These are phyloP conservation scores for Hypocryptadius cinnamomeus DNA, from an alignment of 2,113 vertebrate genomes.

Conservation along the genomic window DNA sequence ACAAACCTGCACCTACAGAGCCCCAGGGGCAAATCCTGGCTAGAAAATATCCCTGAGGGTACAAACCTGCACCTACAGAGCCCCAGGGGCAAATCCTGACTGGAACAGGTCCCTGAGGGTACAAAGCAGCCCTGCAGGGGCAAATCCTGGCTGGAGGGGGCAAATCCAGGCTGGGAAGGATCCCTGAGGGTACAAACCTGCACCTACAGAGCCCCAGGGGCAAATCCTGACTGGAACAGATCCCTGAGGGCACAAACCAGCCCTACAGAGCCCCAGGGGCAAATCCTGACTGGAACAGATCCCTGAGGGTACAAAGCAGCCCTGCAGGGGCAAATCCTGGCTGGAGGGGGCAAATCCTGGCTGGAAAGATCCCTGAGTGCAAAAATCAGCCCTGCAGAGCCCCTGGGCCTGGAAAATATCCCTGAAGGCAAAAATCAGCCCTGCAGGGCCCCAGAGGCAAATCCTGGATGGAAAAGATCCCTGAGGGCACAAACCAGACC, in stretches of 20 bases:
- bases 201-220: neutral
- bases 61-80: too few relatives aligned
- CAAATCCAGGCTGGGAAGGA: neutral
- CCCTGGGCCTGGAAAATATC: neutral
- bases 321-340: neutral
- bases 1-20: too few relatives aligned
- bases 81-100: too few relatives aligned
- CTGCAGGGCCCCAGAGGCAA: neutral
- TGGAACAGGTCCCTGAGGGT: too few relatives aligned
- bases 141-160: neutral
- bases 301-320: neutral
- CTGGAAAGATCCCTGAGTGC: neutral
- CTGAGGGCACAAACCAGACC: neutral
- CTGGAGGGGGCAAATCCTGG: neutral
- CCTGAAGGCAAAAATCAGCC: neutral
- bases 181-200: too few relatives aligned
- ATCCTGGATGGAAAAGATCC: neutral
- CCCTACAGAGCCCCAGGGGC: neutral
- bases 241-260: neutral
- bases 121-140: too few relatives aligned
- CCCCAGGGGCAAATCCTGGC: too few relatives aligned
- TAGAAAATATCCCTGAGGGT: too few relatives aligned
- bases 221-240: neutral
- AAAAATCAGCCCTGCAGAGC: accelerated
- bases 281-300: neutral